Evolutionary conservation across 2,113 vertebrate species (phyloP), one percentile per base, ranked within the genome.

Genomic region (Melanerpes formicivorus): DNA sequence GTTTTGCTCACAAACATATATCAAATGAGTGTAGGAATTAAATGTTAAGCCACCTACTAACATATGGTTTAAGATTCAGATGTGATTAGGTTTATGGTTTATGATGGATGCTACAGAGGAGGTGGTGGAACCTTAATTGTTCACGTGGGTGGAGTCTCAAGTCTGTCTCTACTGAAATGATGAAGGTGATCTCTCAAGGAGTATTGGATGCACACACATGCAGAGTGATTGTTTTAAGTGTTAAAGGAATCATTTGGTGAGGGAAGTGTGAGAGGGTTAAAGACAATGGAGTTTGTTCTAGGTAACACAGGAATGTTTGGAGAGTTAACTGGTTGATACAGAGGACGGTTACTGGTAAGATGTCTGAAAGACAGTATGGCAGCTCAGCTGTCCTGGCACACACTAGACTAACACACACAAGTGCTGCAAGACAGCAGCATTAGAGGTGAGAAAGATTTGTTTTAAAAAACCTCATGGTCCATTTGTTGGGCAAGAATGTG

Each of bases 11-110:
- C 60, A 88, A 58, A 34, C 14, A 5, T 19, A 16, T 22, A 34
- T 81, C 40, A 72, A 44, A 19, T 3, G 18, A 82, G 55, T 0
- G 8, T 26, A 73, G 42, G 64, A 88, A 84, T 90, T 62, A 78
- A 67, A 83, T 93, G 78, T 75, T 84, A 90, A 90, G 6, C 76
- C 76, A 80, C 69, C 65, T 87, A 75, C 80, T 87, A 72, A 48
- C 63, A 42, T 63, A 71, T n/a, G 40, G n/a, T 69, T 89, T 54
- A 11, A 80, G 48, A 48, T 90, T 76, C 88, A 72, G 22, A 22
- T 56, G 8, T 9, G 25, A 48, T 62, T 76, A 37, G 81, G 21
- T 58, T 73, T 66, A 17, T 46, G 37, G 14, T 50, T 85, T 88
- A 4, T 48, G 56, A 14, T 30, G 46, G 23, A 22, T 77, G 42